Base-by-base conservation (phyloP, 2,888 invertebrate genomes). In the Volucella bombylans region DNA sequence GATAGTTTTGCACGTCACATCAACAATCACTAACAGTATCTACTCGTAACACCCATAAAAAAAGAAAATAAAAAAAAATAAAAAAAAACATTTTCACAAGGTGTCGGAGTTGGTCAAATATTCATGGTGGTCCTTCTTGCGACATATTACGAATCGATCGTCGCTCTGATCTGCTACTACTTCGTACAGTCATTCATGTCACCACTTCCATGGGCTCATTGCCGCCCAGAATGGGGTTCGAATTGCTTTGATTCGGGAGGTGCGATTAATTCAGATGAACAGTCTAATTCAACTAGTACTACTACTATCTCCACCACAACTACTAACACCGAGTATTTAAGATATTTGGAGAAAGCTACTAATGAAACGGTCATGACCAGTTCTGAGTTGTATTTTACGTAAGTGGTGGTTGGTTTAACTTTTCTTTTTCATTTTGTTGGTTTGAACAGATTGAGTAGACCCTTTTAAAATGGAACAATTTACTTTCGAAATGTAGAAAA, bases 161-260 rank as follows among this genome's bases (percentile, higher is more conserved):
- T 90, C 61, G 94, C 94, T 2, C 88, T 95, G 73, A 94, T 94
- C 14, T 89, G 94, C 41, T 94, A 93, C 88, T 95, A 95, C 90
- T 92, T 95, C 87, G 89, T 94, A 77, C 93, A 93, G 78, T 95
- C 95, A 23, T 95, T 95, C 89, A 92, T 92, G 64, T 88, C 92
- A 4, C 92, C 93, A n/a, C 90, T 95, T 68, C 95, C 95, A 9
- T 95, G 95, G 95, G 90, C 94, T 0, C 88, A 90, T 15, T 95
- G 95, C 88, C 90, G 92, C 47, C 88, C 91, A 2, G 92, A 92
- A 79, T 94, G 94, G 94, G 90, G 90, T 12, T 88, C 89, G 1
- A 90, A 89, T 72, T 93, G 93, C 78, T 87, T 90, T 39, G 89
- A 90, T 86, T 90, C 91, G 3, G 73, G 87, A n/a, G 88, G 87